Conservation (phyloP, 2,113 vertebrate species). For the Channa maculata region DNA sequence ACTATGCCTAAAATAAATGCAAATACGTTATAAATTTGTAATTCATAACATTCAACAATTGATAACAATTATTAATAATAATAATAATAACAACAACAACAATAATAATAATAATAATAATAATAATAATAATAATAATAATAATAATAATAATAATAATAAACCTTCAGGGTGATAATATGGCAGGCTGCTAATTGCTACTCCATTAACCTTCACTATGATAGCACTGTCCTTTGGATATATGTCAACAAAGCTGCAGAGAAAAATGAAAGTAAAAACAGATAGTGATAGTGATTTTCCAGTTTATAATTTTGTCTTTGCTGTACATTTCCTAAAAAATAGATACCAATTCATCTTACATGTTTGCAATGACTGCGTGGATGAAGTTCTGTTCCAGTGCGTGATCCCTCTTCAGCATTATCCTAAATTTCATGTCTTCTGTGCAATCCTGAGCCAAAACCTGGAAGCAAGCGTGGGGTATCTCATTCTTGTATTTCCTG, state of each 20-base stretch:
- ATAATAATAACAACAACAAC: too few relatives aligned
- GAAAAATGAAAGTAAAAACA: slow-evolving; percentile 8
- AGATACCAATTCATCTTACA: slow-evolving; percentile 77
- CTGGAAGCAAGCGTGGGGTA: slow-evolving; percentile 85
- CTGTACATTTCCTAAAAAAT: not conserved
- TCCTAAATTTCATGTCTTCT: slow-evolving; percentile 84
- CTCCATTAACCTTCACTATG: slow-evolving; percentile 66
- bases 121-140: too few relatives aligned
- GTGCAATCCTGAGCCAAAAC: slow-evolving; percentile 87
- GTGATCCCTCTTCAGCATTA: slow-evolving; percentile 81
- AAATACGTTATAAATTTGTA: not conserved
- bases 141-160: not conserved
- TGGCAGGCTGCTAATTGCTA: slow-evolving; percentile 54
- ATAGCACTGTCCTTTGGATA: slow-evolving; percentile 24
- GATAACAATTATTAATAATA: too few relatives aligned
- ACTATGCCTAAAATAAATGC: slow-evolving; percentile 53
- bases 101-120: too few relatives aligned
- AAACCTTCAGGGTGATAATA: slow-evolving; percentile 70
- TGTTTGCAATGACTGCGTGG: slow-evolving; percentile 78
- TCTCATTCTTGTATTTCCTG: slow-evolving; percentile 70
- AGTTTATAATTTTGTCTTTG: not conserved
- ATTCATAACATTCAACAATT: not conserved
- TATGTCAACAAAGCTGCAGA: slow-evolving; percentile 70
- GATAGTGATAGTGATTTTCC: not conserved
- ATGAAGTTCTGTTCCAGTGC: slow-evolving; percentile 70